These are phyloP conservation scores for Turnix velox DNA, from an alignment of 2,113 vertebrate species.

Conservation along the genomic window DNA sequence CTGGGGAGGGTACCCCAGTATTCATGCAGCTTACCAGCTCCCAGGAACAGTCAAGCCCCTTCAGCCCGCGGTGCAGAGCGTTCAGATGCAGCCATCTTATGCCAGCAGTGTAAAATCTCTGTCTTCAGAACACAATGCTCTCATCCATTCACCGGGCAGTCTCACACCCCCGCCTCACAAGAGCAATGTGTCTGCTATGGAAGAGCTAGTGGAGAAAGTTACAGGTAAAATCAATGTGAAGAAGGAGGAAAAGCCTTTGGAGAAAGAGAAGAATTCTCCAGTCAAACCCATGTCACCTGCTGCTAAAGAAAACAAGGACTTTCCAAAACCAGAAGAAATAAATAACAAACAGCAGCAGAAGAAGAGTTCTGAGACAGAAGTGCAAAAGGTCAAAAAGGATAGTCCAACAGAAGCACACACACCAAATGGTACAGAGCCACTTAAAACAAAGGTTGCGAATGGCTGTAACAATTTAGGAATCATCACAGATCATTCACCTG, in stretches of 20 bases:
- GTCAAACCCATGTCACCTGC: conserved; percentile 77
- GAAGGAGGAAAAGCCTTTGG: conserved; percentile 81
- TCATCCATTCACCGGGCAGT: conserved; percentile 85
- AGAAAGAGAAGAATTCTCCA: conserved; percentile 76
- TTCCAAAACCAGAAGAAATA: conserved; percentile 75
- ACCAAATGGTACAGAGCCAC: conserved; percentile 83
- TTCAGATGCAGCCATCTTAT: conserved; percentile 88
- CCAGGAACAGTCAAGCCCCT: conserved; percentile 85
- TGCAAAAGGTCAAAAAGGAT: conserved; percentile 85
- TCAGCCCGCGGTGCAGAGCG: conserved; percentile 81
- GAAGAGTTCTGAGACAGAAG: conserved; percentile 77
- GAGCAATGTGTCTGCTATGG: conserved; percentile 96
- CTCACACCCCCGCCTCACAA: conserved; percentile 89
- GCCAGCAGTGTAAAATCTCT: conserved; percentile 81
- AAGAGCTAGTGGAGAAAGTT: conserved; percentile 96
- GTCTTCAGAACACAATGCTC: conserved; percentile 78
- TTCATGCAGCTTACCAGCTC: conserved; percentile 97
- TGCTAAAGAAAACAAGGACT: conserved; percentile 84
- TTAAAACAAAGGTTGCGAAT: conserved; percentile 84
- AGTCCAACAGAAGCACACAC: conserved; percentile 75
- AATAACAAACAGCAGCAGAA: conserved; percentile 71
- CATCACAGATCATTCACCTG: conserved; percentile 93
- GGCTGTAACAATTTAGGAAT: conserved; percentile 90
- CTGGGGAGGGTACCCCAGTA: conserved; percentile 98
- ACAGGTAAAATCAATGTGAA: conserved; percentile 88